phyloP scores from a whole-genome alignment of 2,113 vertebrate species.

The Taxidea taxus region DNA sequence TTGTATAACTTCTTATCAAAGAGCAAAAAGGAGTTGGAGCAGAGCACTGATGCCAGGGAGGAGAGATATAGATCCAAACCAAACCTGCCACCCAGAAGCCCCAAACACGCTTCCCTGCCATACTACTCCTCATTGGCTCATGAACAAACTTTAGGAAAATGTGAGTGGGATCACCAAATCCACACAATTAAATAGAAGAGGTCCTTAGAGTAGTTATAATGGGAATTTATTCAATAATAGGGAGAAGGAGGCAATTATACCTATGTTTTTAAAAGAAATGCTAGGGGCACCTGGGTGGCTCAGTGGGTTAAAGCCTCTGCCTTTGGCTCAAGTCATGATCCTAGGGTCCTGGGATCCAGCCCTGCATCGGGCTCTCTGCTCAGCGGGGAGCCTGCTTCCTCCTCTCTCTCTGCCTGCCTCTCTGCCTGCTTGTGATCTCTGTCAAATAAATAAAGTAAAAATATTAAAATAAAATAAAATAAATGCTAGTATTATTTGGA shows the following conservation, averaged over 20 bases:
- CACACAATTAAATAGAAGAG: neutral
- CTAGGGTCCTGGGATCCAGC: no score
- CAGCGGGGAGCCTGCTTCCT: no score
- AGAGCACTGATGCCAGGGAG: neutral
- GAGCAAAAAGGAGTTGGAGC: neutral
- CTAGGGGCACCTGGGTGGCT: no score
- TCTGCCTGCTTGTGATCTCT: no score
- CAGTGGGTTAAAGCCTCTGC: no score
- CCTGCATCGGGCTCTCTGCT: no score
- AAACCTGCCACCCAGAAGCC: accelerated
- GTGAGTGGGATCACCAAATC: neutral
- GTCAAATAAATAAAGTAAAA: no score
- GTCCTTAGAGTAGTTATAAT: neutral
- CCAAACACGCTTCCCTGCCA: neutral
- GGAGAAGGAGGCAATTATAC: neutral
- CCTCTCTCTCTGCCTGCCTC: no score
- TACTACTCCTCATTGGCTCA: neutral
- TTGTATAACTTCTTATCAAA: neutral
- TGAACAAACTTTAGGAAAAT: neutral
- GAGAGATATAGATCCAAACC: accelerated
- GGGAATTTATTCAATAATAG: neutral
- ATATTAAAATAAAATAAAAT: no score
- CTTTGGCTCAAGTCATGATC: no score
- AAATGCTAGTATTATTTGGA: neutral
- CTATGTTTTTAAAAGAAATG: neutral